Percentiles rank a stretch among this genome's conserved stretches.
Evolutionary conservation across 2,888 invertebrate species (phyloP).

Genomic region (Zhengitettix transpicula): DNA sequence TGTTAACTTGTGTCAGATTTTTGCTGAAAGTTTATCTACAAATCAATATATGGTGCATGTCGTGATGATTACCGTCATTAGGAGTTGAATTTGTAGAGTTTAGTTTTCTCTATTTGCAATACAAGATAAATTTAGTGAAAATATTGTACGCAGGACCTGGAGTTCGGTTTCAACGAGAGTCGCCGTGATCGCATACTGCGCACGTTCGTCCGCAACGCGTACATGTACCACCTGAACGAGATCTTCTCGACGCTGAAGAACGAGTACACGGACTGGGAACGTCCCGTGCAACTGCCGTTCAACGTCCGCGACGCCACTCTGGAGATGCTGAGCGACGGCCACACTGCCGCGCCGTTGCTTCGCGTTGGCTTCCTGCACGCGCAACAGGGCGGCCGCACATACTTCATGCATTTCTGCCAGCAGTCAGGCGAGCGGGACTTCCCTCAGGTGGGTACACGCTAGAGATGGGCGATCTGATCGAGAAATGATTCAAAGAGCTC

Average conservation of each 20-base stretch:
- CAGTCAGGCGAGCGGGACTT: slow-evolving; percentile 67
- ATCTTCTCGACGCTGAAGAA: slow-evolving; percentile 84
- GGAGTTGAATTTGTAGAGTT: too few relatives aligned
- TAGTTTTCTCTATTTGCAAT: too few relatives aligned
- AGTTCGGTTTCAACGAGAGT: slow-evolving; percentile 77
- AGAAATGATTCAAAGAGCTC: too few relatives aligned
- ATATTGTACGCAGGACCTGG: slow-evolving; percentile 30
- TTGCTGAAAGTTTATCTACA: too few relatives aligned
- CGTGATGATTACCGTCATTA: too few relatives aligned
- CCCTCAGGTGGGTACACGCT: slow-evolving; percentile 41
- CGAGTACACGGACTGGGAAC: slow-evolving; percentile 94
- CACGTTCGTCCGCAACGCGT: slow-evolving; percentile 87
- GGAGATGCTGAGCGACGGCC: slow-evolving; percentile 79
- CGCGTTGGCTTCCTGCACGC: slow-evolving; percentile 67
- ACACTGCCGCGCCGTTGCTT: slow-evolving; percentile 72
- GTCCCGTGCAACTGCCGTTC: slow-evolving; percentile 68
- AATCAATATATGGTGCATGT: too few relatives aligned
- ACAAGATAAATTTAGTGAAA: too few relatives aligned
- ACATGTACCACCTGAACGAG: slow-evolving; percentile 87
- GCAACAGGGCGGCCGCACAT: slow-evolving; percentile 59
- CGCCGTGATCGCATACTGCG: slow-evolving; percentile 57
- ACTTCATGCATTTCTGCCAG: slow-evolving; percentile 77
- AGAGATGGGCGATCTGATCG: too few relatives aligned
- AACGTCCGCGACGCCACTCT: slow-evolving; percentile 73
- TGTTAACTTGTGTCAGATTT: too few relatives aligned